These are phyloP conservation scores for Clarias batrachus DNA, from an alignment of 2,113 vertebrate species.

Conservation along the genomic window DNA sequence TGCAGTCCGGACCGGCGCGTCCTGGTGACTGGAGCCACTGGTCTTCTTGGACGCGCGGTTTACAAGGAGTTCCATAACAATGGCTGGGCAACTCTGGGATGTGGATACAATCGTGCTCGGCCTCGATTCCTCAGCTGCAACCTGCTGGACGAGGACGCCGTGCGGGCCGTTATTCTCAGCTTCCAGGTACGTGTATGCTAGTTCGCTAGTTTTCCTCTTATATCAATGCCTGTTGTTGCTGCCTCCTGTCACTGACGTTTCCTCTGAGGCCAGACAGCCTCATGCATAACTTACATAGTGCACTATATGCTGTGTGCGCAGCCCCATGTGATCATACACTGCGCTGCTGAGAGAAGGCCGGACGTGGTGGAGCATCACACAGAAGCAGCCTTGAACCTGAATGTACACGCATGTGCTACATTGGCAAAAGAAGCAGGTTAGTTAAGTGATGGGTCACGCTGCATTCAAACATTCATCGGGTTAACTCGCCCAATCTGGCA, in stretches of 20 bases:
- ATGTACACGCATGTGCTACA: constrained; percentile 85
- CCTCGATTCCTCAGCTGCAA: constrained; percentile 85
- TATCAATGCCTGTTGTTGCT: not conserved
- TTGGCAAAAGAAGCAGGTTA: constrained; percentile 92
- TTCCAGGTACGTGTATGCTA: constrained; percentile 76
- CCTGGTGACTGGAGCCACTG: constrained; percentile 89
- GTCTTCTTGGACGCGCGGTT: constrained; percentile 89
- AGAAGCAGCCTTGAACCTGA: constrained; percentile 85
- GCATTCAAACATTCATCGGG: not conserved
- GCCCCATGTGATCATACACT: constrained; percentile 92
- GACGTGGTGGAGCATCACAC: constrained; percentile 90
- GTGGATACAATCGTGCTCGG: constrained; percentile 82
- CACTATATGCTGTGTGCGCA: constrained; percentile 53
- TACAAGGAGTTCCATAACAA: constrained; percentile 84
- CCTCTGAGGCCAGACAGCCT: not conserved
- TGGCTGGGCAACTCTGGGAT: constrained; percentile 82
- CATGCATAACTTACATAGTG: too few species aligned
- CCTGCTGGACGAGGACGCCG: constrained; percentile 81
- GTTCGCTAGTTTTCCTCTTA: not conserved
- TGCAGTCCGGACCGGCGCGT: constrained; percentile 72
- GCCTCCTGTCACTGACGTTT: not conserved
- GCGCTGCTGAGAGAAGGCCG: constrained; percentile 93
- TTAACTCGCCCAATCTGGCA: too few species aligned
- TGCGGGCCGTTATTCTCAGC: constrained; percentile 80
- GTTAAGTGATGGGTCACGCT: not conserved